phyloP scores from a whole-genome alignment of 2,113 vertebrate species.

The Mirounga angustirostris region DNA sequence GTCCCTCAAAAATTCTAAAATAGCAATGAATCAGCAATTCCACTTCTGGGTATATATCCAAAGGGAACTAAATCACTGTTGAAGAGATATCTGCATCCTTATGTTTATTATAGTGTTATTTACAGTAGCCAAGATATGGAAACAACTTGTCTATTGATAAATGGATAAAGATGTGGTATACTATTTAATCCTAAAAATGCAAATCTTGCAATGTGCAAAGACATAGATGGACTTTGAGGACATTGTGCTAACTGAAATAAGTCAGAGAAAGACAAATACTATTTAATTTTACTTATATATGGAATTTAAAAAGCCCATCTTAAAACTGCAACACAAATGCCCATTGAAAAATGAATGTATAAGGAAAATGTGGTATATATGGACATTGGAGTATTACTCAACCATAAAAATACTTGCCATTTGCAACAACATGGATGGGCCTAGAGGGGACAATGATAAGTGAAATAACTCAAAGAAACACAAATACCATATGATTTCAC shows the following conservation, averaged over 20 bases:
- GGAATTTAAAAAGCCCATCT: background rate
- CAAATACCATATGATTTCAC: background rate
- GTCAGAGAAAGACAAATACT: background rate
- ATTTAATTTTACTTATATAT: background rate
- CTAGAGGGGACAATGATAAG: background rate
- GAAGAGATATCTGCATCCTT: background rate
- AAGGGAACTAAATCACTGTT: background rate
- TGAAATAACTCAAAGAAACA: background rate
- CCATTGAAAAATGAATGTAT: background rate
- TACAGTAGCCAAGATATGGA: background rate
- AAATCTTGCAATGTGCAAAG: background rate
- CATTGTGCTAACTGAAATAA: background rate
- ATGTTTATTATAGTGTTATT: background rate
- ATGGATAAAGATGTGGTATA: background rate
- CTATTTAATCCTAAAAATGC: background rate
- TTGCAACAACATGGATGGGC: background rate
- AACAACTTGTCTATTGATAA: background rate
- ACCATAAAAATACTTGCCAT: background rate
- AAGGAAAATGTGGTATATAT: background rate
- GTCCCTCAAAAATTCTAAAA: background rate
- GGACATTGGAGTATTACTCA: background rate
- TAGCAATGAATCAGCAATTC: background rate
- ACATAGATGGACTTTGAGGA: background rate
- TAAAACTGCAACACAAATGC: background rate
- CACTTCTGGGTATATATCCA: background rate